Evolutionary conservation across 2,113 vertebrate genomes (phyloP).

Genomic region (Mastomys coucha): DNA sequence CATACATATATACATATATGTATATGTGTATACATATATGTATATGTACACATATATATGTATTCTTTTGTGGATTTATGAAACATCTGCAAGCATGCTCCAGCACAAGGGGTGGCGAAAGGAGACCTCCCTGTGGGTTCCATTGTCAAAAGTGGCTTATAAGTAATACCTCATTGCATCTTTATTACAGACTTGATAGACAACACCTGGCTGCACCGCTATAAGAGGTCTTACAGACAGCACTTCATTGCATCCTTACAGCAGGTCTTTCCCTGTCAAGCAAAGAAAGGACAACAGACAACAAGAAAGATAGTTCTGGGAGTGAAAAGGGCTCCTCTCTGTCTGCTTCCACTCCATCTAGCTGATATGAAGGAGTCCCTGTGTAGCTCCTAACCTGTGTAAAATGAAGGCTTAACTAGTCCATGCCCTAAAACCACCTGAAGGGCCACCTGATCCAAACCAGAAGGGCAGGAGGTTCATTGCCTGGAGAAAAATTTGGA

Average conservation of each 20-base stretch:
- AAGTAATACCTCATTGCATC: background rate
- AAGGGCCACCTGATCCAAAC: background rate
- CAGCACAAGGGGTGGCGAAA: background rate
- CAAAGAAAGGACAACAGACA: slow-evolving; percentile 50
- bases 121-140: background rate
- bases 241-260: background rate
- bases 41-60: no score
- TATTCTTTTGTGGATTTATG: background rate
- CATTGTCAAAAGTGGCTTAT: background rate
- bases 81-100: background rate
- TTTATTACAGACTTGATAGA: background rate
- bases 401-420: background rate
- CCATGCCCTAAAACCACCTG: background rate
- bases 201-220: background rate
- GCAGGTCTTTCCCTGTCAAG: background rate
- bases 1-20: no score
- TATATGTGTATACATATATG: no score
- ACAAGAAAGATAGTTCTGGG: background rate
- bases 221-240: background rate
- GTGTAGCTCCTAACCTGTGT: background rate
- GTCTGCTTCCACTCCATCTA: background rate
- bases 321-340: background rate
- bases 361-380: background rate
- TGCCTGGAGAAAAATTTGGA: no score
- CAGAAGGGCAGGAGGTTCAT: background rate